phyloP scores from a whole-genome alignment of 2,113 vertebrate genomes.

The Pachypanchax playfairii region DNA sequence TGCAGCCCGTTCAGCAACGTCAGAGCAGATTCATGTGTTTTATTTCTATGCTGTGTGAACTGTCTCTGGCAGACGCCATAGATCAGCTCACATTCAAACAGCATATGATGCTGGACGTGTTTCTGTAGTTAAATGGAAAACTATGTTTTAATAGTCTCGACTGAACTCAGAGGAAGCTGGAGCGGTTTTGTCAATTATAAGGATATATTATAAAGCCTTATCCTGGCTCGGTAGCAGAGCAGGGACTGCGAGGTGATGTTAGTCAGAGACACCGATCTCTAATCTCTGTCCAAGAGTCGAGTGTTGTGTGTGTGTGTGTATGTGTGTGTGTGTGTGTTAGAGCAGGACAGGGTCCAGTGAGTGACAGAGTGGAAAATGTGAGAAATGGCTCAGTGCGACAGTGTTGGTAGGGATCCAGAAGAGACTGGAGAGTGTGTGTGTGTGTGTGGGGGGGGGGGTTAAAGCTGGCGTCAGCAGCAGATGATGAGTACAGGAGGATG shows the following conservation, averaged over 20 bases:
- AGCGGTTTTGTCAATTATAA: constrained; percentile 65
- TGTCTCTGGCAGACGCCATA: neutral
- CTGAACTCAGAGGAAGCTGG: constrained; percentile 49
- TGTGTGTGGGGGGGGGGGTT: no score
- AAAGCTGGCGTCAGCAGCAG: constrained; percentile 59
- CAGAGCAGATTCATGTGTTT: neutral
- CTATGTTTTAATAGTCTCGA: constrained; percentile 63
- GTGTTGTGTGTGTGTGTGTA: constrained; percentile 47
- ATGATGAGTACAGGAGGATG: constrained; percentile 46
- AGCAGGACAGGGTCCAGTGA: constrained; percentile 53
- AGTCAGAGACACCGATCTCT: constrained; percentile 47
- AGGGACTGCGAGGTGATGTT: constrained; percentile 39
- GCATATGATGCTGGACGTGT: constrained; percentile 50
- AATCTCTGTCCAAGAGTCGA: constrained; percentile 48
- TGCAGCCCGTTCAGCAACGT: neutral
- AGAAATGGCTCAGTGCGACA: constrained; percentile 60
- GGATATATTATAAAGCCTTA: constrained; percentile 50
- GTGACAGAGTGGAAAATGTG: constrained; percentile 76
- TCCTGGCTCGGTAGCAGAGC: constrained; percentile 15
- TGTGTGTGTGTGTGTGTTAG: constrained; percentile 55
- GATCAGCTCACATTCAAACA: constrained; percentile 34
- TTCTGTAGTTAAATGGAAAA: constrained; percentile 66
- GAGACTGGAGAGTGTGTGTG: constrained; percentile 32
- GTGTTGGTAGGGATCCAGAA: constrained; percentile 63
- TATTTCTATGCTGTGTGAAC: neutral